Evolutionary conservation across 2,797 vertebrate genomes (phyloP).

Genomic region (Channa striata): DNA sequence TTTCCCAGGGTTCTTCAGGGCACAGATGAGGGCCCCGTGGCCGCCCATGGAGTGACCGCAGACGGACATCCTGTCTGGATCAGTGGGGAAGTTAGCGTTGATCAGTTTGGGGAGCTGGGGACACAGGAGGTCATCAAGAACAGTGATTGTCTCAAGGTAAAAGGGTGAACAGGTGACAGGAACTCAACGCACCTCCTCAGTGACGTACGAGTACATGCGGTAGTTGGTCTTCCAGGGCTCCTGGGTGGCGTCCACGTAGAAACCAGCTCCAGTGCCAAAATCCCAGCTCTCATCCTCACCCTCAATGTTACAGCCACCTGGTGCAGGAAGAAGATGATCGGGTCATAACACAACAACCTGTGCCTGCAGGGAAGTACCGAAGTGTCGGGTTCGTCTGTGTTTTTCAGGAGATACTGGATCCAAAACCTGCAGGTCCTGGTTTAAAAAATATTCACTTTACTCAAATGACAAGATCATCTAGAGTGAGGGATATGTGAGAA

Average conservation of each 20-base stretch:
- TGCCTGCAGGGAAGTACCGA: too few relatives aligned
- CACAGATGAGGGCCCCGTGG: constrained; percentile 93
- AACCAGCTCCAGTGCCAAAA: constrained; percentile 95
- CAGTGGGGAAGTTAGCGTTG: constrained; percentile 91
- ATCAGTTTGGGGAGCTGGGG: constrained; percentile 91
- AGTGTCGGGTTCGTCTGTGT: too few relatives aligned
- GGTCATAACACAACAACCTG: too few relatives aligned
- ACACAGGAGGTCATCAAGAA: neutral
- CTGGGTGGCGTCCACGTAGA: constrained; percentile 93
- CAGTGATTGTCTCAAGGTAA: rapidly evolving
- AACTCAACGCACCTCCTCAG: constrained; percentile 86
- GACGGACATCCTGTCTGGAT: constrained; percentile 91
- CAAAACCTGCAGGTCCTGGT: too few relatives aligned
- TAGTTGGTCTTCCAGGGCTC: constrained; percentile 97
- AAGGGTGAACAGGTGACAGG: rapidly evolving
- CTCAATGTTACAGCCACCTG: constrained; percentile 93
- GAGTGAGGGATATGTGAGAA: too few relatives aligned
- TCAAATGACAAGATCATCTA: too few relatives aligned
- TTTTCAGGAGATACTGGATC: too few relatives aligned
- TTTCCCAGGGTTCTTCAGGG: constrained; percentile 93
- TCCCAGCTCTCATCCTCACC: constrained; percentile 98
- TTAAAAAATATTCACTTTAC: too few relatives aligned
- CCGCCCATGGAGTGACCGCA: constrained; percentile 98
- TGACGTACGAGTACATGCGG: constrained; percentile 95
- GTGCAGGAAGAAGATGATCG: neutral